Base-by-base conservation (phyloP, 2,797 vertebrate species). In the Paramormyrops hopkinsi region DNA sequence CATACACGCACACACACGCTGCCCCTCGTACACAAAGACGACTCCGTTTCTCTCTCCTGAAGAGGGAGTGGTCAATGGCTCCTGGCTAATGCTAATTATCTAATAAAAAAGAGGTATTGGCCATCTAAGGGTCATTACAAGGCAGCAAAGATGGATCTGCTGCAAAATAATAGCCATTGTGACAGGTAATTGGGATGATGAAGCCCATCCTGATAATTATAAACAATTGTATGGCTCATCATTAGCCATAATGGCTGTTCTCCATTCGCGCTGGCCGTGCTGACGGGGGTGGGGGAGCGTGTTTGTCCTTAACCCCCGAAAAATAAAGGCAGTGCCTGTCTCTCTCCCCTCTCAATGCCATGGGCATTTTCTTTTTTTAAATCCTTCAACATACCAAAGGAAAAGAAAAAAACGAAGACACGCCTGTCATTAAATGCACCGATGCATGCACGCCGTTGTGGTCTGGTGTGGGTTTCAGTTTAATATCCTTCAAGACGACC, bases 341-440 rank as follows among this genome's bases (percentile, higher is more conserved):
- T 62, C 41, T 56, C 9, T 86, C 90, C 92, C 88, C 89, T 86
- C 33, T 87, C 86, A 33, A 56, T 90, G 90, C 91, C 92, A 89
- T 41, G 86, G 88, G 89, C 89, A 89, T 89, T 65, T 29, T 65
- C 22, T 56, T 65, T 65, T 91, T 90, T 90, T 91, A n/a, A 91
- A 92, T 90, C 89, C 91, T 90, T 88, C 90, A 90, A 91, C 91
- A 91, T 90, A 91, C 91, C 89, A 87, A 48, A 86, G 90, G 91
- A 91, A 19, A 90, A 62, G 86, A 82, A 2, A 33, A 9, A 83
- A 53, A 19, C 1, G 44, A 59, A 53, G 5, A 22, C 62, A 73
- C 92, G 92, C 91, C 91, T 92, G 90, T 93, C 93, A 93, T 94
- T 94, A 94, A 94, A 92, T 92, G 91, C 94, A 93, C 89, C 85